Conservation (phyloP, 2,888 invertebrate genomes). For the Druceiella hillmani region DNA sequence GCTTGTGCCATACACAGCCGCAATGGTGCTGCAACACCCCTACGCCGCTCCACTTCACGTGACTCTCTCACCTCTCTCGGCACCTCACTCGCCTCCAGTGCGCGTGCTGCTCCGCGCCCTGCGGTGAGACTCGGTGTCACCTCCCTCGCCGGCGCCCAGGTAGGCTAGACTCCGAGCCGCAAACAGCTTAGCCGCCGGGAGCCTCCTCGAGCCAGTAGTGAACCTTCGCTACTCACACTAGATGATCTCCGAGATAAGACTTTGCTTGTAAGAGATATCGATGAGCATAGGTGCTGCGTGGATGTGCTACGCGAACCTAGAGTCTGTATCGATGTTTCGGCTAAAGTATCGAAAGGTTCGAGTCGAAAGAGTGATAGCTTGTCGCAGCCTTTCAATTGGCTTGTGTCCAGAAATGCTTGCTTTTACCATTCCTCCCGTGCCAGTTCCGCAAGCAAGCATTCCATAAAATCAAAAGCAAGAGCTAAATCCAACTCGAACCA, state of each 20-base stretch:
- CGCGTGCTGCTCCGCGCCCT: conserved; percentile 43
- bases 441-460: too few species aligned
- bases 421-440: too few species aligned
- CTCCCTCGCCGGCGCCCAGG: conserved; percentile 57
- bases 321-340: too few species aligned
- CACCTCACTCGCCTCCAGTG: conserved; percentile 55
- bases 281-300: conserved; percentile 43
- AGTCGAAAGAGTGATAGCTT: too few species aligned
- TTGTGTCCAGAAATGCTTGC: too few species aligned
- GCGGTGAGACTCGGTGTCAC: conserved; percentile 72
- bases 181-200: conserved; percentile 23
- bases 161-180: conserved; percentile 49
- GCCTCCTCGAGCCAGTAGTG: too few species aligned
- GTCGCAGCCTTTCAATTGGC: conserved; percentile 46
- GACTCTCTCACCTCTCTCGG: conserved; percentile 72
- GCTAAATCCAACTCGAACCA: conserved; percentile 27
- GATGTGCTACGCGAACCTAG: conserved; percentile 44
- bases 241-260: conserved; percentile 44
- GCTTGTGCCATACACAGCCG: conserved; percentile 59
- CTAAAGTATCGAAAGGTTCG: too few species aligned
- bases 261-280: conserved; percentile 41
- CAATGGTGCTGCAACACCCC: conserved; percentile 56
- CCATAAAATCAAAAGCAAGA: too few species aligned
- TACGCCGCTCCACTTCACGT: conserved; percentile 71
- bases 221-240: too few species aligned